phyloP scores from a whole-genome alignment of 2,888 invertebrate species.

The Pomacea canaliculata region DNA sequence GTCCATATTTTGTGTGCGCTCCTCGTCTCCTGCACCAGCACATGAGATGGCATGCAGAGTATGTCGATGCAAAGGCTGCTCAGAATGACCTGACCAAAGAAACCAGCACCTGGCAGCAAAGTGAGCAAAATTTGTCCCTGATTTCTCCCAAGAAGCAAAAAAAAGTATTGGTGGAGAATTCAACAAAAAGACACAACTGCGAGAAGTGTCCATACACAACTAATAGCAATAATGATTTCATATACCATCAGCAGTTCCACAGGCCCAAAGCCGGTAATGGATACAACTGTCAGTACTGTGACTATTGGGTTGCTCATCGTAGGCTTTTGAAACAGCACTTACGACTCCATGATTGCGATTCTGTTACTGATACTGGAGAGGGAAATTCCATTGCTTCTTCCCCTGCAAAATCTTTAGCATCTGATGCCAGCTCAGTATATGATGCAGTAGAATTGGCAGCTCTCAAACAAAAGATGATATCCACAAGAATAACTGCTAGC shows the following conservation, averaged over 20 bases:
- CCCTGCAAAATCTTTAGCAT: slow-evolving; percentile 53
- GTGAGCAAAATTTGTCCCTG: slow-evolving; percentile 16
- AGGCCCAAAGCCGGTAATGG: slow-evolving; percentile 78
- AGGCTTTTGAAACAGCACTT: slow-evolving; percentile 87
- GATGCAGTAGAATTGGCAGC: slow-evolving; percentile 62
- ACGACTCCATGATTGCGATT: slow-evolving; percentile 76
- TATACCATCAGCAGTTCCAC: slow-evolving; percentile 90
- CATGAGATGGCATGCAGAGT: slow-evolving; percentile 71
- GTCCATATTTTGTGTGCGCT: slow-evolving; percentile 81
- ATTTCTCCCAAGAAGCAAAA: slow-evolving; percentile 23
- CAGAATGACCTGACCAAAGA: not conserved
- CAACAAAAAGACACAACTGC: slow-evolving; percentile 79
- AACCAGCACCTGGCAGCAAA: slow-evolving; percentile 3
- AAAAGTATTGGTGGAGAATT: slow-evolving; percentile 25
- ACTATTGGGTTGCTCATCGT: slow-evolving; percentile 83
- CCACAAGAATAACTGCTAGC: slow-evolving; percentile 61
- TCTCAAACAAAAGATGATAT: slow-evolving; percentile 64
- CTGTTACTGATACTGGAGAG: not conserved
- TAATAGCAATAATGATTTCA: slow-evolving; percentile 87
- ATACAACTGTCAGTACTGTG: slow-evolving; percentile 86
- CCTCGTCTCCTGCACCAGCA: slow-evolving; percentile 75
- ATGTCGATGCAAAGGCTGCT: slow-evolving; percentile 68
- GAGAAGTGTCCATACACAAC: slow-evolving; percentile 86
- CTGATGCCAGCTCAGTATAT: slow-evolving; percentile 52
- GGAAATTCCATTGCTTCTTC: slow-evolving; percentile 36